phyloP scores from a whole-genome alignment of 2,888 invertebrate species.

The Luperina testacea region DNA sequence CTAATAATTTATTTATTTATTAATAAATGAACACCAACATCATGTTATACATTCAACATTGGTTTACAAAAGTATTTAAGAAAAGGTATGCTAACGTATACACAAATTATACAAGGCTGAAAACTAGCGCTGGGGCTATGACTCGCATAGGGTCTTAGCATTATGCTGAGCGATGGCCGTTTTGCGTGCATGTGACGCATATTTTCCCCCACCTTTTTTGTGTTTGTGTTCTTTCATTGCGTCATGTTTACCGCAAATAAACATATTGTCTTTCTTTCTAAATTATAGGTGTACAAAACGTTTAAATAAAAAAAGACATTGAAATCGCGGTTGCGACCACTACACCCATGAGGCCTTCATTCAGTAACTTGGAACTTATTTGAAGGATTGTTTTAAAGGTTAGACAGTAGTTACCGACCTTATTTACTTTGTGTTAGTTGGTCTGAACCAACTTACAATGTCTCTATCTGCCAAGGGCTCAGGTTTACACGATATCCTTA shows the following conservation, averaged over 20 bases:
- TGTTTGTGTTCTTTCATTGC: no score
- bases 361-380: neutral
- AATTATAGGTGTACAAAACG: no score
- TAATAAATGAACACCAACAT: neutral
- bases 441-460: neutral
- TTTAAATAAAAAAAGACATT: no score
- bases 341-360: neutral
- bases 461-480: neutral
- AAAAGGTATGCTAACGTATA: neutral
- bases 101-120: neutral
- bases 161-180: no score
- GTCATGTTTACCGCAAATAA: no score
- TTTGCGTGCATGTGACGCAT: no score
- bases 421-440: neutral
- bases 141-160: no score
- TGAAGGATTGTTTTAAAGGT: neutral
- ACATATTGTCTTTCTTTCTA: no score
- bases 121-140: neutral
- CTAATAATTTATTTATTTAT: neutral
- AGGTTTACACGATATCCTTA: neutral
- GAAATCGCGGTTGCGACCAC: neutral
- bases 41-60: neutral
- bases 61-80: neutral
- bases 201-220: no score
- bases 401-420: neutral